A percentile compares a stretch with the other conserved stretches of the same genome.
Conservation (phyloP, 2,797 vertebrate species). For the Kryptolebias ocellatus region DNA sequence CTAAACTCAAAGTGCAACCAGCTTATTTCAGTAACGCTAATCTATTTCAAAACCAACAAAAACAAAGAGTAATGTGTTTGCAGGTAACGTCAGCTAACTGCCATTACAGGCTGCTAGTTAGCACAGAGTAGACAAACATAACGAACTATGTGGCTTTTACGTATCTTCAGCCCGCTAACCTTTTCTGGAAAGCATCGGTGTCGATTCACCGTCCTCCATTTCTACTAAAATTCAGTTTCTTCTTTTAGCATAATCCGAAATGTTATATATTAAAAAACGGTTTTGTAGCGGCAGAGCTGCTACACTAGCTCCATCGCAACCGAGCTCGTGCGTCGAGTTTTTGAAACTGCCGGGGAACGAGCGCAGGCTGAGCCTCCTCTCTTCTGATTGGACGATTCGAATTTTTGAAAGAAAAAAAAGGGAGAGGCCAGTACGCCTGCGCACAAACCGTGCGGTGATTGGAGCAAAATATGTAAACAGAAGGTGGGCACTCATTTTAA, state of each 20-base stretch:
- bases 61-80: background rate
- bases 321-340: conserved; percentile 31
- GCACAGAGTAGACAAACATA: background rate
- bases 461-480: conserved; percentile 33
- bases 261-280: background rate
- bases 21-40: background rate
- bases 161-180: conserved; percentile 38
- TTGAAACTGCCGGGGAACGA: conserved; percentile 46
- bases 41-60: background rate
- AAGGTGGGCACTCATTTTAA: fast-evolving
- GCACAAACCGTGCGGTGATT: background rate
- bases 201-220: conserved; percentile 54
- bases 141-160: background rate
- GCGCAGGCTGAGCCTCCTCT: background rate
- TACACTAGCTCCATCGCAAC: background rate
- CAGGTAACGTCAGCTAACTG: background rate
- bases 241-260: background rate
- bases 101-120: background rate
- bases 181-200: conserved; percentile 50
- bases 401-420: background rate
- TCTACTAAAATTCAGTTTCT: background rate
- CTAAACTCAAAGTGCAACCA: background rate
- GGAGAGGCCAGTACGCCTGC: conserved; percentile 10
- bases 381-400: conserved; percentile 66
- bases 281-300: background rate